Conservation (phyloP, 2,113 vertebrate species). For the Empidonax alnorum region DNA sequence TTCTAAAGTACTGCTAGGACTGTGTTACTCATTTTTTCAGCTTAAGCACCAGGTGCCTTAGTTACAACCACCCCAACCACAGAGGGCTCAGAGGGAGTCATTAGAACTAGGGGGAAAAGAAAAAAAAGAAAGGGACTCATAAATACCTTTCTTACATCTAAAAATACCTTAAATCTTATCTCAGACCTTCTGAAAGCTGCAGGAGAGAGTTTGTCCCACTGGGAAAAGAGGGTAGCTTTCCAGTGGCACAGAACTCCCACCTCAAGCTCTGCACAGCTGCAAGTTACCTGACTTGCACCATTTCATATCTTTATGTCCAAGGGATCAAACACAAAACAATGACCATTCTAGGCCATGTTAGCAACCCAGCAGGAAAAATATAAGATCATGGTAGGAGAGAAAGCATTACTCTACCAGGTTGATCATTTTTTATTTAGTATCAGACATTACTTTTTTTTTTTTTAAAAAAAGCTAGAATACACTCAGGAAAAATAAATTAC, state of each 20-base stretch:
- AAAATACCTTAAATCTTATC: slow-evolving; percentile 20
- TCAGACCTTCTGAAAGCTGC: slow-evolving; percentile 9
- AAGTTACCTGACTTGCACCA: not conserved
- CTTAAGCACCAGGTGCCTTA: not conserved
- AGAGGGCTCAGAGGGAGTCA: not conserved
- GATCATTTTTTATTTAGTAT: not conserved
- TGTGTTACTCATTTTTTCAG: not conserved
- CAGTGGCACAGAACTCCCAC: not conserved
- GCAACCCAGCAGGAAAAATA: not conserved
- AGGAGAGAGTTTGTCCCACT: not conserved
- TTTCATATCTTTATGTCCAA: not conserved
- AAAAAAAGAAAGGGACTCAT: not conserved
- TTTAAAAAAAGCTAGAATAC: not conserved
- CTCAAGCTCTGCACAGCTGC: not conserved
- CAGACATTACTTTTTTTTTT: not conserved
- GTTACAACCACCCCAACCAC: not conserved
- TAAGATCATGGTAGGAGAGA: not conserved
- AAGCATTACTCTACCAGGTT: not conserved
- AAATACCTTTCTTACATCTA: not conserved
- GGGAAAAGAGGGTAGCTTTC: not conserved
- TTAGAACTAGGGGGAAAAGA: not conserved
- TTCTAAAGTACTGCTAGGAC: not conserved
- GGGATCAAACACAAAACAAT: not conserved
- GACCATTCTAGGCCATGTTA: not conserved
- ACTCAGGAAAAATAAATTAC: slow-evolving; percentile 8